Evolutionary conservation across 2,797 vertebrate genomes (phyloP).

Genomic region (Cyprinella venusta): DNA sequence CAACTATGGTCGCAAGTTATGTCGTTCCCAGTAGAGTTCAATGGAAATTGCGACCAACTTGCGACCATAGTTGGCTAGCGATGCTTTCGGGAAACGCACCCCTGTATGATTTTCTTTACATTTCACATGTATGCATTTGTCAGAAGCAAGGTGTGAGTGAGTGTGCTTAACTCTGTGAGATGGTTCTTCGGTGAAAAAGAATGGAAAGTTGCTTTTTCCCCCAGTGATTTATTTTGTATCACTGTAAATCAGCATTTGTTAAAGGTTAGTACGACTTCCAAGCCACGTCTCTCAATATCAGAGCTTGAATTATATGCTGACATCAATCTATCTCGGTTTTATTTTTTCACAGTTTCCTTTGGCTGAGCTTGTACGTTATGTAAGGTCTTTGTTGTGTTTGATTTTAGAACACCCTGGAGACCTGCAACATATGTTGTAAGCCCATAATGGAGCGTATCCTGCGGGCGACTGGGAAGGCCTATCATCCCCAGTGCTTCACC

Average conservation of each 20-base stretch:
- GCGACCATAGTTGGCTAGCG: no score
- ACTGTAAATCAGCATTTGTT: slow-evolving; percentile 19
- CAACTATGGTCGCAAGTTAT: no score
- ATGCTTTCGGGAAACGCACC: no score
- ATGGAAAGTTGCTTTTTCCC: background rate
- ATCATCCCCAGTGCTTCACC: slow-evolving; percentile 98
- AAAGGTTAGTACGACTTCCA: background rate
- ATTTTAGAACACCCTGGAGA: slow-evolving; percentile 93
- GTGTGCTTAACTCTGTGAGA: background rate
- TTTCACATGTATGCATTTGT: no score
- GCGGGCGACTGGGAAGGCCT: slow-evolving; percentile 94
- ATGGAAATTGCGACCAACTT: no score
- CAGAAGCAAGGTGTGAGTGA: no score
- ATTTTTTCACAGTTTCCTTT: slow-evolving; percentile 1
- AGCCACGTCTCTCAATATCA: background rate
- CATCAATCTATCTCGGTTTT: background rate
- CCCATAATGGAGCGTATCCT: slow-evolving; percentile 99
- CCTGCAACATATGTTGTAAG: slow-evolving; percentile 91
- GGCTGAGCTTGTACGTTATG: background rate
- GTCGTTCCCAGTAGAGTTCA: no score
- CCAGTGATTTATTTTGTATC: background rate
- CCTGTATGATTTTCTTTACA: no score
- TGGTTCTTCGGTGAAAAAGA: background rate
- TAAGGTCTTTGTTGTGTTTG: slow-evolving; percentile 56
- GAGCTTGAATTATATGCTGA: slow-evolving; percentile 5